Evolutionary conservation across 2,113 vertebrate genomes (phyloP).

Genomic region (Meleagris gallopavo): DNA sequence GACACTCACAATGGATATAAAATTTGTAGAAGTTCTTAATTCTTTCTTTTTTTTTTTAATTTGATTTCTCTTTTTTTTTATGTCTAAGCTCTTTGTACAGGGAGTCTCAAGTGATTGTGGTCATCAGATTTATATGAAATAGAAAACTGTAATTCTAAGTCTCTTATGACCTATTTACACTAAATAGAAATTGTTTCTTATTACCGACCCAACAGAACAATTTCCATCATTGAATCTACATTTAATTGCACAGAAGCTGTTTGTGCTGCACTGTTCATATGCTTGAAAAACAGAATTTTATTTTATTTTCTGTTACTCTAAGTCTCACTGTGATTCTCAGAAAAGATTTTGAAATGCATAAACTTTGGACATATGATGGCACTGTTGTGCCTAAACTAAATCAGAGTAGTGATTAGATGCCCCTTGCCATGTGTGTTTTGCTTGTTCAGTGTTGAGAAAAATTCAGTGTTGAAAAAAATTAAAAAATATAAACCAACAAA

Average conservation of each 20-base stretch:
- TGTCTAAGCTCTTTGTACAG: background rate
- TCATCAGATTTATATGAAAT: background rate
- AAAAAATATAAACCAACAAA: background rate
- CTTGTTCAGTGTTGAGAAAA: background rate
- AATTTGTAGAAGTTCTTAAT: fast-evolving
- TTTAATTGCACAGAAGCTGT: background rate
- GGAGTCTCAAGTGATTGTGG: background rate
- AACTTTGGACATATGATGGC: conserved; percentile 61
- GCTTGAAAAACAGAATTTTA: background rate
- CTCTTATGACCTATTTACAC: background rate
- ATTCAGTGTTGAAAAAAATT: background rate
- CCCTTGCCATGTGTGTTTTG: background rate
- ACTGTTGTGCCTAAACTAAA: conserved; percentile 52
- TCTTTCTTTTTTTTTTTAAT: background rate
- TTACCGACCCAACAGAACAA: background rate
- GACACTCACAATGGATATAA: background rate
- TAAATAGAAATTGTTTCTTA: background rate
- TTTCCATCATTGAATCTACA: background rate
- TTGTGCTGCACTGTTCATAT: background rate
- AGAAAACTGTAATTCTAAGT: background rate
- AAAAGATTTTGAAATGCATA: background rate
- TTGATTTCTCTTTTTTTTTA: background rate
- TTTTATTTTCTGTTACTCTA: background rate
- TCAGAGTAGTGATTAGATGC: background rate
- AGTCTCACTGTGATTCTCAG: background rate